These are phyloP conservation scores for Ptychodera flava DNA, from an alignment of 35 echinoderm and acorn worm species.

Conservation along the genomic window DNA sequence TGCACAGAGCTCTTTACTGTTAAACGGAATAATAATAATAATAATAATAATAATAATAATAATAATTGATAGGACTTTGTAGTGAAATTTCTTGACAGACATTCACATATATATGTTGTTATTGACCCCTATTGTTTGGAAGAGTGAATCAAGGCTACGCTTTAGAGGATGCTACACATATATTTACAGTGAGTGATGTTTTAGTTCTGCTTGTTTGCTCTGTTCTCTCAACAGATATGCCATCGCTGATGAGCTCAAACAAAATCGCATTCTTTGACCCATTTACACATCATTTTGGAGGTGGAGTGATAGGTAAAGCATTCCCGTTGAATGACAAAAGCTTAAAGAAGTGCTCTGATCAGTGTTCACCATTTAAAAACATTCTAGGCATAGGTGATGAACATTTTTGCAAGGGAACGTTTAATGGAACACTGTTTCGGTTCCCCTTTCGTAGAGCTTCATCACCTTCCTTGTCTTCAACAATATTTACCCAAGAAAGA, in stretches of 20 bases:
- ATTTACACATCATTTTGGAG: constrained; percentile 34
- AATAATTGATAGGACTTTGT: too few species aligned
- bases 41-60: too few species aligned
- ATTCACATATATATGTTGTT: too few species aligned
- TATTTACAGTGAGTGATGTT: too few species aligned
- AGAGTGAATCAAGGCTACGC: too few species aligned
- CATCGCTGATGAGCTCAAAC: constrained; percentile 48
- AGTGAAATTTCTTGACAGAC: too few species aligned
- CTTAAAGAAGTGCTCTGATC: constrained; percentile 25
- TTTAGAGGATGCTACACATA: too few species aligned
- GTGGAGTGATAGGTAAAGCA: background rate
- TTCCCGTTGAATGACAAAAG: background rate
- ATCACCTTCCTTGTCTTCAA: constrained; percentile 15
- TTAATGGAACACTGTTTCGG: constrained; percentile 64
- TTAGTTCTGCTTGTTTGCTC: too few species aligned
- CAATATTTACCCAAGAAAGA: constrained; percentile 26
- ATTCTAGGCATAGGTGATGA: constrained; percentile 17
- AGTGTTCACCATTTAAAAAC: constrained; percentile 48
- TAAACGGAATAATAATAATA: too few species aligned
- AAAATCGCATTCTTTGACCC: constrained; percentile 60
- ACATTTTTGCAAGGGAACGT: background rate
- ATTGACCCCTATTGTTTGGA: too few species aligned
- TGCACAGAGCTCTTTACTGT: too few species aligned
- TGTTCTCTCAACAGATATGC: constrained; percentile 59
- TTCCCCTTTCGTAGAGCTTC: constrained; percentile 57